Percentiles rank a stretch among this genome's conserved stretches.
phyloP scores from a whole-genome alignment of 2,113 vertebrate genomes.

The Amphiprion ocellaris region DNA sequence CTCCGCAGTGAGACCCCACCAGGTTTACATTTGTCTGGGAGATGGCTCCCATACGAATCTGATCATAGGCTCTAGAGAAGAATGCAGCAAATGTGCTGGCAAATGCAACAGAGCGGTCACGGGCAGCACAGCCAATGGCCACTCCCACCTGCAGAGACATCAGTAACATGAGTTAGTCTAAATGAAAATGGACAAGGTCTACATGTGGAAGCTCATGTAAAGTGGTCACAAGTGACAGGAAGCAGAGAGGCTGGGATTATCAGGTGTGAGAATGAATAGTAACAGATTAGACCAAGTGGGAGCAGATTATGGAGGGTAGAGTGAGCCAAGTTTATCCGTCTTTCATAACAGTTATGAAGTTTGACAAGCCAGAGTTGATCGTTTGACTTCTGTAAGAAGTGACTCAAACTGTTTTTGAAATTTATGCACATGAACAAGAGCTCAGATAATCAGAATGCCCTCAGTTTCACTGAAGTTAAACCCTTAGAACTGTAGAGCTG shows the following conservation, averaged over 20 bases:
- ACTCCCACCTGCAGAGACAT: conserved; percentile 85
- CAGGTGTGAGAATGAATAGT: conserved; percentile 39
- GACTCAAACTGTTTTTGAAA: background rate
- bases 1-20: conserved; percentile 88
- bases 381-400: background rate
- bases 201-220: background rate
- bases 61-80: conserved; percentile 89
- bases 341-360: background rate
- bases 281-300: conserved; percentile 53
- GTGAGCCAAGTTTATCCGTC: background rate
- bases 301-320: conserved; percentile 47
- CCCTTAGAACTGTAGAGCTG: too few relatives aligned
- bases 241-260: conserved; percentile 23
- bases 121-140: conserved; percentile 88
- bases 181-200: background rate
- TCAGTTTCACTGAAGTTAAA: too few relatives aligned
- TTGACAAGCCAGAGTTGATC: background rate
- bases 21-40: conserved; percentile 90
- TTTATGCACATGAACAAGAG: background rate
- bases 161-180: background rate
- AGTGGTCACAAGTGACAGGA: background rate
- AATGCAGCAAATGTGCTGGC: conserved; percentile 89
- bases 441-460: too few relatives aligned
- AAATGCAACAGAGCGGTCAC: conserved; percentile 86
- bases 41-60: conserved; percentile 91